phyloP scores from a whole-genome alignment of 2,797 vertebrate genomes.

The Allobates femoralis region DNA sequence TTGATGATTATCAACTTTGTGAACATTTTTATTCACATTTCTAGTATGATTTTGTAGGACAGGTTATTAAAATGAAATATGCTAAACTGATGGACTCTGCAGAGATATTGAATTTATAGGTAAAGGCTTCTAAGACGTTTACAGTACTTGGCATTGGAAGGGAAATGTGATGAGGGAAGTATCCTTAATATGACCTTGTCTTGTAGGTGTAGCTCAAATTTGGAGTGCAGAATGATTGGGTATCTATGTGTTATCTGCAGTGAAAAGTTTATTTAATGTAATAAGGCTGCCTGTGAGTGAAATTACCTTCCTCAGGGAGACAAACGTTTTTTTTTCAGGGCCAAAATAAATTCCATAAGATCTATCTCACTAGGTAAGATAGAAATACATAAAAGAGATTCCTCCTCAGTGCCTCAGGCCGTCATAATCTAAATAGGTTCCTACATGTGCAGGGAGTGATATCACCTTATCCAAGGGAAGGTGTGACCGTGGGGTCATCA shows the following conservation, averaged over 20 bases:
- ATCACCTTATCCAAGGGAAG: constrained; percentile 49
- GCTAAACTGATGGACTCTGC: not conserved
- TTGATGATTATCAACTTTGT: not conserved
- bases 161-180: not conserved
- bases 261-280: constrained; percentile 20
- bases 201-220: not conserved
- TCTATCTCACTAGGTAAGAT: not conserved
- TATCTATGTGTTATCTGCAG: not conserved
- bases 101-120: not conserved
- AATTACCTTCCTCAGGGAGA: not conserved
- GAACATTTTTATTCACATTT: not conserved
- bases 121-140: not conserved
- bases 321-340: not conserved
- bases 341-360: constrained; percentile 8
- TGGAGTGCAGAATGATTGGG: not conserved
- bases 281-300: not conserved
- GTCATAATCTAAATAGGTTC: constrained; percentile 43
- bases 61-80: not conserved
- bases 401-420: constrained; percentile 24
- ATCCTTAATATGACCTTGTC: constrained; percentile 1
- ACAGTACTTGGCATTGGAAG: not conserved
- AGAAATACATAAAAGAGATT: constrained; percentile 54
- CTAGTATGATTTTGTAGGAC: not conserved
- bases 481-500: constrained; percentile 38
- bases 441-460: constrained; percentile 49